These are phyloP conservation scores for Cremastinae sp. DNA, from an alignment of 2,888 invertebrate species.

Conservation along the genomic window DNA sequence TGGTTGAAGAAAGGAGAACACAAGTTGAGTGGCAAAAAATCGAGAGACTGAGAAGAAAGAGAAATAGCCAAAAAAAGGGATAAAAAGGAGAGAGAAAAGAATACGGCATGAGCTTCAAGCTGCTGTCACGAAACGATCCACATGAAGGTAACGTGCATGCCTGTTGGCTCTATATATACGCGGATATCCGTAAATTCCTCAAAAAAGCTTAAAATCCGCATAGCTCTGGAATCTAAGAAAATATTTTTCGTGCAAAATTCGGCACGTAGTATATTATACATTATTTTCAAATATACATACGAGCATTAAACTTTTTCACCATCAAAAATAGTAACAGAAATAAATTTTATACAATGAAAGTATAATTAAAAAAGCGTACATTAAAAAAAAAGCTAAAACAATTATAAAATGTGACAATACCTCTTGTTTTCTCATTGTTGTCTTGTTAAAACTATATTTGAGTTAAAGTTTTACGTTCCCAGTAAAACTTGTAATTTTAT, in stretches of 20 bases:
- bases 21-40: constrained; percentile 40
- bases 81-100: constrained; percentile 36
- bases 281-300: no score
- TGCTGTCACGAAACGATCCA: constrained; percentile 43
- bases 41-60: constrained; percentile 21
- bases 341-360: no score
- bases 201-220: constrained; percentile 1
- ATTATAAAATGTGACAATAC: not conserved
- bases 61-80: constrained; percentile 38
- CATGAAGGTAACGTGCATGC: constrained; percentile 23
- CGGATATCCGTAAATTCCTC: constrained; percentile 6
- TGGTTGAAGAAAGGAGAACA: constrained; percentile 33
- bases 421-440: not conserved
- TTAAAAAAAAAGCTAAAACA: not conserved
- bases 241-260: no score
- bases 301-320: not conserved
- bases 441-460: not conserved
- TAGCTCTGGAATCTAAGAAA: not conserved
- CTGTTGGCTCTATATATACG: constrained; percentile 20
- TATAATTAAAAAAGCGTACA: no score
- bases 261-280: no score
- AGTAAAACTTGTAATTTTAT: not conserved
- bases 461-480: no score
- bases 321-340: no score
- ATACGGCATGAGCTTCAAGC: constrained; percentile 29